Evolutionary conservation across 1,140 invertebrate species (phyloP).

Genomic region (Listronotus bonariensis): DNA sequence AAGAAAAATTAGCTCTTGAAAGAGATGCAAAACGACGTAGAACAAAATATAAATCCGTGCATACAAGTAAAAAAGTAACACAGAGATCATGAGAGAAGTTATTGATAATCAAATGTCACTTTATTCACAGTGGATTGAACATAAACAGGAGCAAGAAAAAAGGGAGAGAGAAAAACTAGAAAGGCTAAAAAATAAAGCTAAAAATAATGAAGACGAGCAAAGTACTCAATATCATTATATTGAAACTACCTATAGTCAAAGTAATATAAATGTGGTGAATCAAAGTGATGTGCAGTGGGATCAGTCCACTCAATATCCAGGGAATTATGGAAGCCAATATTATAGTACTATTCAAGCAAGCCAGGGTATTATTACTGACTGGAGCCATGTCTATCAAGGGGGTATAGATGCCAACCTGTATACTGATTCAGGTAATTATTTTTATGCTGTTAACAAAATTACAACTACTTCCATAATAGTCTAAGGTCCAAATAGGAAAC

Average conservation of each 20-base stretch:
- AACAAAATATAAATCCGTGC: slow-evolving; percentile 65
- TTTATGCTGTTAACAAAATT: too few species aligned
- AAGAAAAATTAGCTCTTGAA: slow-evolving; percentile 63
- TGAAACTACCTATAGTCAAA: slow-evolving; percentile 16
- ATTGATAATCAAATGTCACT: slow-evolving; percentile 63
- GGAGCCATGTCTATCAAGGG: slow-evolving; percentile 32
- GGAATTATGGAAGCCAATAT: slow-evolving; percentile 1
- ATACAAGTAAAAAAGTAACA: slow-evolving; percentile 68
- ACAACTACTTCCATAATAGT: too few species aligned
- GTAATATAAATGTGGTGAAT: neutral
- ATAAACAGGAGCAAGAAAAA: slow-evolving; percentile 30
- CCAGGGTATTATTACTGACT: slow-evolving; percentile 27
- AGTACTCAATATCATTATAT: slow-evolving; percentile 13
- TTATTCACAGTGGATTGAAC: slow-evolving; percentile 44
- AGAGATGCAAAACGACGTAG: slow-evolving; percentile 67
- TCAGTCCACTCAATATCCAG: neutral
- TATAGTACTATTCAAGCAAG: slow-evolving; percentile 7
- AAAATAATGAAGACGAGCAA: neutral
- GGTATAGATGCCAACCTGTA: slow-evolving; percentile 23
- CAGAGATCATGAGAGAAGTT: slow-evolving; percentile 66
- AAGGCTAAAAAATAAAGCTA: slow-evolving; percentile 2
- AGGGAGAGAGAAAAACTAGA: slow-evolving; percentile 24
- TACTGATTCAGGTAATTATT: slow-evolving; percentile 19
- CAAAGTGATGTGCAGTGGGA: slow-evolving; percentile 11
- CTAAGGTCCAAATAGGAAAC: too few species aligned